Evolutionary conservation across 2,113 vertebrate species (phyloP), one percentile per base, ranked within the genome.

Genomic region (Montifringilla adamsi): DNA sequence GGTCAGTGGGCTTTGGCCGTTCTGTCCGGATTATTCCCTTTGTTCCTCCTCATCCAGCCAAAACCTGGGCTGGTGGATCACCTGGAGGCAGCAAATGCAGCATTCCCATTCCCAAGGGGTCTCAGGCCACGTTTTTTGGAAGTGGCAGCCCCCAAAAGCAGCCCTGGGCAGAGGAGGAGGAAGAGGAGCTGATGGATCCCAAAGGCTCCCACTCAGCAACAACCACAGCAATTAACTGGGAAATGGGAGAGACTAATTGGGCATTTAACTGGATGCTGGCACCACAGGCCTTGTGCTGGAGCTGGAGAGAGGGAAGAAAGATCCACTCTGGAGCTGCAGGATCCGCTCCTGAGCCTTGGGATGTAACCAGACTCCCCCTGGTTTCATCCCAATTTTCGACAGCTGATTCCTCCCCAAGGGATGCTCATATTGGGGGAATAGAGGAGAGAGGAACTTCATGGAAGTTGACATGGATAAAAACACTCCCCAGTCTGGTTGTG

Each of bases 111-210:
- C 77, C 66, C 66, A 37, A 28, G 66, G 15, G 37, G n/a, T 26
- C 33, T 56, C 55, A 39, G 15, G 11, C 6, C 87, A 49, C 62
- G 37, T 93, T 91, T 73, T 50, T 56, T 21, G 7, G 22, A 2
- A 5, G 37, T 68, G 66, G 15, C 58, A 85, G 49, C 59, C 23
- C 67, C 92, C 75, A 66, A 66, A 73, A 77, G 27, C 26, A 18
- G 74, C 55, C 49, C 87, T 78, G 89, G 83, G 18, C 90, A 72
- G 62, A 47, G 27, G 35, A 78, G 76, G 68, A 92, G 84, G 91
- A 92, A 62, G 84, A 87, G 75, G 82, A 95, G 69, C 30, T 72
- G 87, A 87, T 79, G 89, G 77, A 84, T 94, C 94, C 93, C 87
- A 52, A 80, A 5, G 49, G 87, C 74, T 94, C 94, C 86, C 62